Evolutionary conservation across 2,113 vertebrate genomes (phyloP).

Genomic region (Halichoerus grypus): DNA sequence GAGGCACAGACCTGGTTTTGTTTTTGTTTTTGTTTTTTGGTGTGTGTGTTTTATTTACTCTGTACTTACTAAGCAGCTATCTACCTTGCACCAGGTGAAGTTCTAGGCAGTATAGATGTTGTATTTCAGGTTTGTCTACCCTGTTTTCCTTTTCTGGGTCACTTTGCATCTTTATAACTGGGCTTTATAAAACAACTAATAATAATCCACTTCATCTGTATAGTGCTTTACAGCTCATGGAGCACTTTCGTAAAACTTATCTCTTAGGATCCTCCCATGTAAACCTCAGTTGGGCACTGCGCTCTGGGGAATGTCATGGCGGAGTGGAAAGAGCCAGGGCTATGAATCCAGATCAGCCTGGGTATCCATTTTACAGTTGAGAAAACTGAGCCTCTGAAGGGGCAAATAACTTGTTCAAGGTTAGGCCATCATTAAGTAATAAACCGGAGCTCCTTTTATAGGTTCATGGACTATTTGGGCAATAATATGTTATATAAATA

Average conservation of each 20-base stretch:
- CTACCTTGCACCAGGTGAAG: neutral
- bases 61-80: neutral
- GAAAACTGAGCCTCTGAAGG: neutral
- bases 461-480: neutral
- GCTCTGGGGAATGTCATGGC: neutral
- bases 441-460: neutral
- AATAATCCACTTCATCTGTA: slow-evolving; percentile 64
- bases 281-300: slow-evolving; percentile 43
- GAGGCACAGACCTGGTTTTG: neutral
- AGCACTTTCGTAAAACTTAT: slow-evolving; percentile 72
- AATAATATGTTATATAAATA: neutral
- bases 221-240: slow-evolving; percentile 65
- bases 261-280: slow-evolving; percentile 58
- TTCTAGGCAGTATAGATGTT: neutral
- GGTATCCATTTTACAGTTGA: slow-evolving; percentile 54
- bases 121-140: slow-evolving; percentile 53
- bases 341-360: neutral
- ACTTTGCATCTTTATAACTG: slow-evolving; percentile 66
- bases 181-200: slow-evolving; percentile 62
- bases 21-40: neutral
- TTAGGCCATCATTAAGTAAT: neutral
- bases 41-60: slow-evolving; percentile 10
- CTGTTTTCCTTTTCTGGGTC: slow-evolving; percentile 70
- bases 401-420: neutral
- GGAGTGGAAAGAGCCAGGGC: slow-evolving; percentile 31